Base-by-base conservation (phyloP, 2,888 invertebrate genomes). In the Aphidius colemani region DNA sequence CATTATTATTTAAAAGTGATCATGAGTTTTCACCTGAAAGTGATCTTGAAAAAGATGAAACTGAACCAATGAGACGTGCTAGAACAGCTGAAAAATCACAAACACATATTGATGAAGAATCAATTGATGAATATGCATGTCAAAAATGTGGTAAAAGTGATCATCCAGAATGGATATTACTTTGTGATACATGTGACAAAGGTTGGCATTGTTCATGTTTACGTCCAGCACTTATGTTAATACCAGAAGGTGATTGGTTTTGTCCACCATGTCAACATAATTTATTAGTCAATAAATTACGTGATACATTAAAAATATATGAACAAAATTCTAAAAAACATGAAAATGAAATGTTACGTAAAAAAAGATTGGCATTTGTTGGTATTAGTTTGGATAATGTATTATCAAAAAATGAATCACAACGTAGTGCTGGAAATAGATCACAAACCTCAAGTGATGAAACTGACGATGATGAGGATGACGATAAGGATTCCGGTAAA, bases 151-250 rank as follows among this genome's bases (percentile, higher is more conserved):
- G 90, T 10, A 94, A 95, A 83, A 90, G 89, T 0, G 94, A 96
- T 82, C 95, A 97, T 82, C 97, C 98, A 0, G 97, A 98, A 83
- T 96, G 96, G 96, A 96, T 99, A 75, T 84, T 99, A 61, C 84
- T 99, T 49, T 99, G 98, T 80, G 98, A 99, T 84, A 88, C 87
- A 70, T 99, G 98, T 82, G 97, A 99, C 83, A 89, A 88, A 67
- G 98, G 98, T n/a, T 98, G 95, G 89, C 98, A 99, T 85, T 97
- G 96, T 67, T 94, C 94, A 51, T 99, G 98, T 78, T 87, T 98
- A 48, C 89, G 93, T 67, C 98, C 98, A 0, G 89, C 96, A 65
- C 87, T 99, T 50, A 90, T 97, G 84, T 88, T 94, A 43, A 93
- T 99, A 74, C 99, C 98, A 0, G 96, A 96, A 79, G 98, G 98